A percentile compares a stretch with the other conserved stretches of the same genome.
phyloP scores from a whole-genome alignment of 1,140 invertebrate species.

The Drosophila pandora region DNA sequence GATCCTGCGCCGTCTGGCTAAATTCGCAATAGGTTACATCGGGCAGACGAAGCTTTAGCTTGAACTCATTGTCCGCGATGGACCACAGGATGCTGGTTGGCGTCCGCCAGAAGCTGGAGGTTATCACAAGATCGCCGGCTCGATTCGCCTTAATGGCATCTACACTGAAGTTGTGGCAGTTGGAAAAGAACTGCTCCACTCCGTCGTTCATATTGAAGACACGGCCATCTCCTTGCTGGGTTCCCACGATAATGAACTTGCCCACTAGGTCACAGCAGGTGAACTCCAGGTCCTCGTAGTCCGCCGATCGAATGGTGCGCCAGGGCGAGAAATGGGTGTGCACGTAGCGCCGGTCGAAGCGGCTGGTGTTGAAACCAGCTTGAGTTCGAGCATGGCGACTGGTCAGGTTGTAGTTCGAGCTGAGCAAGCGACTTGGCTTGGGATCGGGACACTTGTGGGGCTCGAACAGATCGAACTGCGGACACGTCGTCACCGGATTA shows the following conservation, averaged over 20 bases:
- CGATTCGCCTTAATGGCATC: conserved; percentile 88
- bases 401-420: conserved; percentile 89
- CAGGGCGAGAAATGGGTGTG: conserved; percentile 96
- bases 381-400: conserved; percentile 86
- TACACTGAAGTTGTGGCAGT: conserved; percentile 93
- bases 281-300: conserved; percentile 91
- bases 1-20: conserved; percentile 93
- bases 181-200: conserved; percentile 90
- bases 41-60: conserved; percentile 89
- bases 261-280: conserved; percentile 89
- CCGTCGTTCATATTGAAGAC: conserved; percentile 93
- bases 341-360: conserved; percentile 91
- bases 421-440: conserved; percentile 88
- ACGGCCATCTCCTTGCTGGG: conserved; percentile 93
- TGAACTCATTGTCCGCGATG: conserved; percentile 88
- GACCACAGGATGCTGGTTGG: conserved; percentile 95
- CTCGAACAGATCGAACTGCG: conserved; percentile 94
- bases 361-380: conserved; percentile 85
- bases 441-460: conserved; percentile 97
- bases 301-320: conserved; percentile 90
- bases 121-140: conserved; percentile 92
- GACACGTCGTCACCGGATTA: conserved; percentile 95
- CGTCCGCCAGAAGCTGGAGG: conserved; percentile 92
- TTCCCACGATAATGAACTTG: conserved; percentile 92
- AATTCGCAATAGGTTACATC: conserved; percentile 97